Conservation (phyloP, 1,140 invertebrate species). For the Diorhabda elongata region DNA sequence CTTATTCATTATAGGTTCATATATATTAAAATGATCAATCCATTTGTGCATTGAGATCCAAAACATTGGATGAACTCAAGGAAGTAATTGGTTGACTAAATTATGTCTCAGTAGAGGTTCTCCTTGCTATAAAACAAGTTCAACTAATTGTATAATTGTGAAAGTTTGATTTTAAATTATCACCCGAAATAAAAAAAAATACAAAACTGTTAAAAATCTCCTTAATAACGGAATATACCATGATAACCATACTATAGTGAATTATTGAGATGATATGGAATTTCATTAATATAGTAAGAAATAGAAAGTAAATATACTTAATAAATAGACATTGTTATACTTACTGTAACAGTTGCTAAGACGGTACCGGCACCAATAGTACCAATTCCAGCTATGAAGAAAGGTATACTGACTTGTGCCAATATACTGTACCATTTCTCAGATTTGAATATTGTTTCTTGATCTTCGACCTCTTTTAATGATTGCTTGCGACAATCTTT, state of each 20-base stretch:
- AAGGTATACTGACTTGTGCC: conserved; percentile 88
- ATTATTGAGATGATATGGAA: background rate
- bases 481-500: conserved; percentile 10
- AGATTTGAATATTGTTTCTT: conserved; percentile 47
- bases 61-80: too few species aligned
- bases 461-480: background rate
- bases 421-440: conserved; percentile 74
- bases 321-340: conserved; percentile 22
- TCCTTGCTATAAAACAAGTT: too few species aligned
- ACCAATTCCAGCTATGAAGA: conserved; percentile 89
- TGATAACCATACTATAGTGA: background rate
- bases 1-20: too few species aligned
- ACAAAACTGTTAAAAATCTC: too few species aligned
- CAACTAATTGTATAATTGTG: too few species aligned
- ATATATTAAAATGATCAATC: too few species aligned
- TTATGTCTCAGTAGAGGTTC: too few species aligned
- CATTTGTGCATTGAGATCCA: too few species aligned
- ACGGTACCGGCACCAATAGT: conserved; percentile 90
- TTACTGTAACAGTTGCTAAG: conserved; percentile 75
- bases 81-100: too few species aligned
- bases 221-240: background rate
- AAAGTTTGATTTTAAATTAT: too few species aligned
- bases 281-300: background rate
- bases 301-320: background rate
- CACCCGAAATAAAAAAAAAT: too few species aligned